Percentiles rank a stretch among this genome's conserved stretches.
Conservation (phyloP, 1,140 invertebrate genomes). For the Tetranychus cinnabarinus region DNA sequence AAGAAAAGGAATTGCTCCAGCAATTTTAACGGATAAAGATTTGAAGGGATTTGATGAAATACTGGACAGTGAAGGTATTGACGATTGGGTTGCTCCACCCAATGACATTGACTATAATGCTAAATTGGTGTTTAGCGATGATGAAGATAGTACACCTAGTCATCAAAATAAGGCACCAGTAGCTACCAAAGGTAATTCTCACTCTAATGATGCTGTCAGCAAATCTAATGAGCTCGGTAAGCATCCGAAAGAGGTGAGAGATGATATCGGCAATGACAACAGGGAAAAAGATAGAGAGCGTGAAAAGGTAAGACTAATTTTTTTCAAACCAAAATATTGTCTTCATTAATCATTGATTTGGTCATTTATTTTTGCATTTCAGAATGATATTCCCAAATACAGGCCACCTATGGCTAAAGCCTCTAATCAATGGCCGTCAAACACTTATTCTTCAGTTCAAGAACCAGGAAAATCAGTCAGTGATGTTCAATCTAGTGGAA, state of each 20-base stretch:
- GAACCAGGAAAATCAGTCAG: background rate
- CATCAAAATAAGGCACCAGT: too few relatives aligned
- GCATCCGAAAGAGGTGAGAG: background rate
- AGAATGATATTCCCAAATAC: background rate
- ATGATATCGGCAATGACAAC: too few relatives aligned
- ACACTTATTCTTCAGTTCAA: background rate
- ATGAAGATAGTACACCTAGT: conserved; percentile 33
- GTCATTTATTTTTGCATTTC: background rate
- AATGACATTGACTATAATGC: conserved; percentile 88
- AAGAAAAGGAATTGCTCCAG: conserved; percentile 26
- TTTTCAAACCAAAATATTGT: background rate
- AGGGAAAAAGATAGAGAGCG: too few relatives aligned
- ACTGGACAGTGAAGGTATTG: conserved; percentile 35
- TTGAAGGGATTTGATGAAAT: conserved; percentile 74
- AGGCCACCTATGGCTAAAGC: background rate
- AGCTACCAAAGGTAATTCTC: too few relatives aligned
- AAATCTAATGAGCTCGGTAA: background rate
- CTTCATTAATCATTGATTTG: background rate
- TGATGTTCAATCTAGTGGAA: background rate
- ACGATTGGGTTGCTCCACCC: conserved; percentile 60
- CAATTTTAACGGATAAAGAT: conserved; percentile 76
- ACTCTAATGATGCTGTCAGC: background rate
- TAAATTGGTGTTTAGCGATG: conserved; percentile 78
- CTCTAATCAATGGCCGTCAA: background rate
- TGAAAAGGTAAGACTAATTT: too few relatives aligned